Percentiles rank a stretch among this genome's conserved stretches.
Evolutionary conservation across 1,140 invertebrate genomes (phyloP).

Genomic region (Bacillus rossius): DNA sequence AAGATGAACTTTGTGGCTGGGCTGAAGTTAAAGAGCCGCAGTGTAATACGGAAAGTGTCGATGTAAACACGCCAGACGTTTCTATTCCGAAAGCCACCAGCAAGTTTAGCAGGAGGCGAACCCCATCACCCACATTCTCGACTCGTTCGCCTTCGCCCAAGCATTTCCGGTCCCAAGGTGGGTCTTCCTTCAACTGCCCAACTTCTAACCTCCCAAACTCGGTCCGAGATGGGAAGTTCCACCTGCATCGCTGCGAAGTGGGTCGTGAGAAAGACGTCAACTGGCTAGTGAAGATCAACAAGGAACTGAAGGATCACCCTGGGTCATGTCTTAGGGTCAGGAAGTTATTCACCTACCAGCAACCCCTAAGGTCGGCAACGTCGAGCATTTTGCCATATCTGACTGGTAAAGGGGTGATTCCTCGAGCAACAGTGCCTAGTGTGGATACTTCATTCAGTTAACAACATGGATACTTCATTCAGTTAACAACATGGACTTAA

Average conservation of each 20-base stretch:
- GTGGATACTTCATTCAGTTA: too few species aligned
- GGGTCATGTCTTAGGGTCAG: too few species aligned
- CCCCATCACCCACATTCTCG: conserved; percentile 19
- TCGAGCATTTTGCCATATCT: too few species aligned
- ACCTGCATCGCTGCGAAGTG: conserved; percentile 58
- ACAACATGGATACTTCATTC: too few species aligned
- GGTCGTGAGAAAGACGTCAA: conserved; percentile 57
- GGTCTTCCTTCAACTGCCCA: conserved; percentile 48
- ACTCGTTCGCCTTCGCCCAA: not conserved
- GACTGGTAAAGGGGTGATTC: too few species aligned
- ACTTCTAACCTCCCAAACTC: conserved; percentile 72
- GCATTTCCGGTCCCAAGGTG: not conserved
- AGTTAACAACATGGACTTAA: too few species aligned
- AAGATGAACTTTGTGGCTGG: conserved; percentile 43
- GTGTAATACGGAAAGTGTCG: conserved; percentile 16
- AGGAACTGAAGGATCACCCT: conserved; percentile 36
- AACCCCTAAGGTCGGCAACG: too few species aligned
- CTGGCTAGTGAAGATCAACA: conserved; percentile 63
- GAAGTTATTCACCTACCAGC: too few species aligned
- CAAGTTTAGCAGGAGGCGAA: not conserved
- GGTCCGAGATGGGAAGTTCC: conserved; percentile 65
- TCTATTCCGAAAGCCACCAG: conserved; percentile 20
- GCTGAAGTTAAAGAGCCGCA: conserved; percentile 44
- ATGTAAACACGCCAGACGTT: not conserved
- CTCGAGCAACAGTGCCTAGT: too few species aligned